Conservation (phyloP, 2,888 invertebrate genomes). For the Deilephila porcellus region DNA sequence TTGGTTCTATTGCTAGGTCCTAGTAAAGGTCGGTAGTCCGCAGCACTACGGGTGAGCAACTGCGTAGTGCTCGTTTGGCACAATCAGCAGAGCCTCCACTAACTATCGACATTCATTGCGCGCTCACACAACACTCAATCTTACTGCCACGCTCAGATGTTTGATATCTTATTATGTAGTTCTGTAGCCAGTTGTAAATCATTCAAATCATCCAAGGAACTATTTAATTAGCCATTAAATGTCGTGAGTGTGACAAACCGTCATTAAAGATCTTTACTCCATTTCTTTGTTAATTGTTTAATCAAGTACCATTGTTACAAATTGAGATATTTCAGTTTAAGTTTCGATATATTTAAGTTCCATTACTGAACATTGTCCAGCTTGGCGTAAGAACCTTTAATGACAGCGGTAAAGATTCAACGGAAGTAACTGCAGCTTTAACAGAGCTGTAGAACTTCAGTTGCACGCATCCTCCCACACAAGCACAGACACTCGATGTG, state of each 20-base stretch:
- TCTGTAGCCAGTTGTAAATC: too few species aligned
- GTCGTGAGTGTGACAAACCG: too few species aligned
- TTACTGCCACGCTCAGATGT: too few species aligned
- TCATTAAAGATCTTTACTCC: too few species aligned
- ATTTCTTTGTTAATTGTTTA: too few species aligned
- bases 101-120: too few species aligned
- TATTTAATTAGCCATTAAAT: too few species aligned
- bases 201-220: too few species aligned
- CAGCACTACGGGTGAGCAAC: slow-evolving; percentile 53
- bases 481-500: slow-evolving; percentile 17
- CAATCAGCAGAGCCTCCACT: slow-evolving; percentile 39
- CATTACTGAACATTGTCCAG: background rate
- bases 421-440: background rate
- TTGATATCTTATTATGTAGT: too few species aligned
- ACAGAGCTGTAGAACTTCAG: background rate
- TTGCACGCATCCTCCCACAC: slow-evolving; percentile 7
- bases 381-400: background rate
- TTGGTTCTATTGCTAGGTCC: background rate
- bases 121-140: too few species aligned
- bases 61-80: slow-evolving; percentile 70
- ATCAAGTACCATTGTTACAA: too few species aligned
- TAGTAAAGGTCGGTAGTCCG: background rate
- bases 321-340: too few species aligned
- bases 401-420: background rate
- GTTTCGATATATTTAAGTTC: background rate